A percentile compares a stretch with the other conserved stretches of the same genome.
phyloP scores from a whole-genome alignment of 2,113 vertebrate species.

The Noturus placidus region DNA sequence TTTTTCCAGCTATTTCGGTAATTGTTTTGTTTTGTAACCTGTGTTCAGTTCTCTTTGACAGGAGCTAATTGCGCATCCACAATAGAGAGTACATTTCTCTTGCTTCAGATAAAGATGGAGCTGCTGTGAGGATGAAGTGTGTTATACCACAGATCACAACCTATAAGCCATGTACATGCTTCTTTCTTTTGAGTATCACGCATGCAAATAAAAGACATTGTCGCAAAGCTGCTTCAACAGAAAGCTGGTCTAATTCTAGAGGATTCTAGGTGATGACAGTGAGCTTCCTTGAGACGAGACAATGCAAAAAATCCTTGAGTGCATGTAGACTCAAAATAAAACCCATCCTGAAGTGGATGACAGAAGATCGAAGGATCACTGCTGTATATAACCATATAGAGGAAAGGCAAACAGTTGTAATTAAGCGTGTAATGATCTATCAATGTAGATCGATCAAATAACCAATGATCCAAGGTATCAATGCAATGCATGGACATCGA shows the following conservation, averaged over 20 bases:
- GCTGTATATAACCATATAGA: background rate
- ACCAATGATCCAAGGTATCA: too few species aligned
- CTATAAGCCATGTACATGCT: background rate
- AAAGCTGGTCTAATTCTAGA: background rate
- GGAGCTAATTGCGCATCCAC: background rate
- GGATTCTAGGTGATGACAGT: background rate
- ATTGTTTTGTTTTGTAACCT: conserved; percentile 18
- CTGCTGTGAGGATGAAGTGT: background rate
- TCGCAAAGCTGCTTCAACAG: background rate
- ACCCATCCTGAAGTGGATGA: background rate
- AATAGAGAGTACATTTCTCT: background rate
- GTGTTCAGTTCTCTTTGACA: background rate
- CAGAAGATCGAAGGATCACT: background rate
- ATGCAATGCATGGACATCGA: too few species aligned
- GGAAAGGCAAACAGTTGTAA: background rate
- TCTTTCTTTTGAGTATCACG: background rate
- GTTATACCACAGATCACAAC: background rate
- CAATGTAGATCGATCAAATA: too few species aligned
- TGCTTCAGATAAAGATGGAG: background rate
- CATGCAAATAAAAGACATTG: background rate
- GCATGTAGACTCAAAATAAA: background rate
- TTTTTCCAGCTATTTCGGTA: background rate
- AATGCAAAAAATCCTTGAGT: background rate
- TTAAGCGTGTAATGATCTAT: too few species aligned
- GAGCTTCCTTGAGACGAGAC: too few species aligned